phyloP scores from a whole-genome alignment of 2,797 vertebrate genomes.

The Pseudopleuronectes americanus region DNA sequence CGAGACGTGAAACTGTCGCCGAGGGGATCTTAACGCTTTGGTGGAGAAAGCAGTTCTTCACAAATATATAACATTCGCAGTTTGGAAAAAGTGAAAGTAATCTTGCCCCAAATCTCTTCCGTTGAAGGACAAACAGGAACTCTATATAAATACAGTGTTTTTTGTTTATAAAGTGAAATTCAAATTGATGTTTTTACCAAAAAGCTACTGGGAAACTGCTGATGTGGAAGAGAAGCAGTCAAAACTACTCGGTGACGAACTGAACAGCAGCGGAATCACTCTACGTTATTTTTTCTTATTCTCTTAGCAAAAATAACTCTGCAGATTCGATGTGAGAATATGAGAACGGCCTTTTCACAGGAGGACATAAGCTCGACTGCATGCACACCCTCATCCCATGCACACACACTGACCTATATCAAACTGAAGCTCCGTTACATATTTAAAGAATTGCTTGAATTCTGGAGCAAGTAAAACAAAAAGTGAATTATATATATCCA shows the following conservation, averaged over 20 bases:
- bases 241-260: conserved; percentile 56
- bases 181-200: conserved; percentile 42
- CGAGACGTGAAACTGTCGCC: conserved; percentile 54
- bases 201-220: conserved; percentile 41
- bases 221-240: conserved; percentile 49
- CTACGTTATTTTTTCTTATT: conserved; percentile 48
- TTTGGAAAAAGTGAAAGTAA: conserved; percentile 28
- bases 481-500: conserved; percentile 82
- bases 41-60: conserved; percentile 55
- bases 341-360: conserved; percentile 21
- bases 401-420: conserved; percentile 53
- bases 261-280: conserved; percentile 49
- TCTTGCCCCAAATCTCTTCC: conserved; percentile 37
- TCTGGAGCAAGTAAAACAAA: conserved; percentile 63
- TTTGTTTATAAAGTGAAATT: conserved; percentile 30
- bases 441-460: conserved; percentile 54
- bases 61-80: conserved; percentile 63
- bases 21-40: conserved; percentile 35
- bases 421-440: conserved; percentile 39
- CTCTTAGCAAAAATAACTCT: conserved; percentile 57
- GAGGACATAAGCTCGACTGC: conserved; percentile 42
- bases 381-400: conserved; percentile 64
- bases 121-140: conserved; percentile 44
- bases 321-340: conserved; percentile 19
- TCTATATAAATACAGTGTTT: conserved; percentile 44